Evolutionary conservation across 2,888 invertebrate species (phyloP).

Genomic region (Lottia scabra): DNA sequence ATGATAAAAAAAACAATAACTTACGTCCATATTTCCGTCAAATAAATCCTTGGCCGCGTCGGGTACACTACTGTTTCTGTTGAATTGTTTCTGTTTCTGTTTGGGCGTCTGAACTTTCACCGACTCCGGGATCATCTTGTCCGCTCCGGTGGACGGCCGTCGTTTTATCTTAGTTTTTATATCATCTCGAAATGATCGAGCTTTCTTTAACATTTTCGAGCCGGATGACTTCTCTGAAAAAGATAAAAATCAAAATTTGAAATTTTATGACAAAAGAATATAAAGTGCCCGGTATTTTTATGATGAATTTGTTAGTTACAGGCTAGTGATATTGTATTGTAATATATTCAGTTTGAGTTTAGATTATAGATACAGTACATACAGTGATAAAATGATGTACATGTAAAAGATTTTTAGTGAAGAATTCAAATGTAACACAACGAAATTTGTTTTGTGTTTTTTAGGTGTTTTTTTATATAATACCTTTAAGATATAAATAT

Average conservation of each 20-base stretch:
- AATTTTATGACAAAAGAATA: no score
- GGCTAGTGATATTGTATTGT: no score
- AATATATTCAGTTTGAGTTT: no score
- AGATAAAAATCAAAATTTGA: not conserved
- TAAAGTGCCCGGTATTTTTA: no score
- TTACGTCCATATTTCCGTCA: constrained; percentile 9
- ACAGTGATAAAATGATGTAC: no score
- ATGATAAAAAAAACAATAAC: not conserved
- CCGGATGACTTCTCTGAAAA: constrained; percentile 55
- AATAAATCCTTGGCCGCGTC: constrained; percentile 24
- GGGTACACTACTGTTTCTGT: constrained; percentile 22
- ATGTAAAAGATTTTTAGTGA: no score
- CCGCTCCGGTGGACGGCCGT: constrained; percentile 53
- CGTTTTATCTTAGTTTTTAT: constrained; percentile 54
- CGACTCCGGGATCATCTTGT: constrained; percentile 39
- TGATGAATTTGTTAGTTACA: no score
- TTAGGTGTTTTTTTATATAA: no score
- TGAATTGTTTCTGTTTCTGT: not conserved
- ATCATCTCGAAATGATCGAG: constrained; percentile 59
- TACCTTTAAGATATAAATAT: no score
- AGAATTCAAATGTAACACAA: no score
- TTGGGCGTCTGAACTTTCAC: constrained; percentile 31
- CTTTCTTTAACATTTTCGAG: constrained; percentile 62
- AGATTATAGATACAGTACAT: no score
- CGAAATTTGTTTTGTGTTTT: no score